Evolutionary conservation across 2,797 vertebrate genomes (phyloP), one percentile per base, ranked within the genome.

Genomic region (Gorsachius magnificus): DNA sequence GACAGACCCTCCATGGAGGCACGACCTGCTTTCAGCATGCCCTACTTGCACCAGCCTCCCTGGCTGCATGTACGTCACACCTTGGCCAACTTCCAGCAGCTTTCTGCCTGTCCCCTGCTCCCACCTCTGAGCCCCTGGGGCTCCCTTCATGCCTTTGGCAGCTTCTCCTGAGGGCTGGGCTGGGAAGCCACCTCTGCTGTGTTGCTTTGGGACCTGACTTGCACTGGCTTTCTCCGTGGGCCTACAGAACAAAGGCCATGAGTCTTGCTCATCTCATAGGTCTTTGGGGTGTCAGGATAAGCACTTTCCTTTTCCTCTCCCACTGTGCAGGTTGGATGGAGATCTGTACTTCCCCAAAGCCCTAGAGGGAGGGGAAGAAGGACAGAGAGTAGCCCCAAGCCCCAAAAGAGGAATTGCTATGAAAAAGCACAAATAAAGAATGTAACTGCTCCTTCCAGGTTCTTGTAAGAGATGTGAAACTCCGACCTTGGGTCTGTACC

Each of bases 41-140:
- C 54, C 26, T 60, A 1, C 7, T 31, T 78, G 45, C n/a, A 60
- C 25, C 28, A 85, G 46, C 33, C 38, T 38, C 18, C 15, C 46
- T 16, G 3, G 13, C 28, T 86, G 36, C 12, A 8, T 2, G 5
- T 29, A 85, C 1, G 0, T 1, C 0, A 20, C 16, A 20, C 14
- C 22, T 77, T 3, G 1, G n/a, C 20, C n/a, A 64, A 11, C 41
- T 80, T 78, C 45, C 45, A 60, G 31, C 17, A 83, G 51, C 19
- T 79, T 76, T 60, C 19, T 9, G 33, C 13, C 11, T 3, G 1
- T 68, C 24, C 45, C 8, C 28, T 58, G 46, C 45, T 60, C 33
- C 35, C 17, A 43, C 5, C 31, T 79, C 31, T 54, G 48, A 71
- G 8, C 3, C 16, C 11, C 21, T 72, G 36, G n/a, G 13, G 31